Evolutionary conservation across 53 echinoderm and acorn worm genomes (phyloP), one percentile per base, ranked within the genome.

Genomic region (Echinometra lucunter): DNA sequence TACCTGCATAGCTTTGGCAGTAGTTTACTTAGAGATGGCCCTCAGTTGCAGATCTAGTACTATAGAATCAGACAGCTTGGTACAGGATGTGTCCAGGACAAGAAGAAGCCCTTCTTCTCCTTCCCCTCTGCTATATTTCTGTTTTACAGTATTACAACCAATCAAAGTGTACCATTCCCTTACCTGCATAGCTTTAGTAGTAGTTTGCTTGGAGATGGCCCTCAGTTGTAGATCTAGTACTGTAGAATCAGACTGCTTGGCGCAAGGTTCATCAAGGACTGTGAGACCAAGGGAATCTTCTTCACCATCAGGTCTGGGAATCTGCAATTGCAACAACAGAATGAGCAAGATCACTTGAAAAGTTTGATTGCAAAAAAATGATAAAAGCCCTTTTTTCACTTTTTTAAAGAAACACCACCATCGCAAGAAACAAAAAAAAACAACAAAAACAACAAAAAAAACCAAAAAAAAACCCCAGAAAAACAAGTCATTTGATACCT

Each of bases 201-300:
- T 98, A 9, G 99, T 98, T 96, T 99, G 99, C 58, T 99, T 99
- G 12, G 99, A 99, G 94, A 99, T 98, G 66, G 98, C 98, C 32
- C 99, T 95, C 40, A 99, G 96, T 70, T 98, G 98, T 27, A 99
- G 97, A 56, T 98, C 98, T 11, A 98, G 97, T 70, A 98, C 98
- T 34, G 98, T 98, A 60, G 98, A 97, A 93, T 98, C 98, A 0
- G 98, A 98, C 92, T 98, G 98, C 81, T 98, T 98, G 58, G 98
- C 98, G 21, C 98, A 98, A 0, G 98, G 98, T 94, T 98, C 98
- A 85, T 98, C 98, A 44, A 98, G 89, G 8, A 98, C 98, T 0
- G 96, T 97, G n/a, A 98, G 75, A 83, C 98, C 98, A 6, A 98
- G 91, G 66, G 97, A 96, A 56, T 97, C 97, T 18, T 96, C 94